phyloP scores from a whole-genome alignment of 2,113 vertebrate genomes.

The Catharus fuscescens region DNA sequence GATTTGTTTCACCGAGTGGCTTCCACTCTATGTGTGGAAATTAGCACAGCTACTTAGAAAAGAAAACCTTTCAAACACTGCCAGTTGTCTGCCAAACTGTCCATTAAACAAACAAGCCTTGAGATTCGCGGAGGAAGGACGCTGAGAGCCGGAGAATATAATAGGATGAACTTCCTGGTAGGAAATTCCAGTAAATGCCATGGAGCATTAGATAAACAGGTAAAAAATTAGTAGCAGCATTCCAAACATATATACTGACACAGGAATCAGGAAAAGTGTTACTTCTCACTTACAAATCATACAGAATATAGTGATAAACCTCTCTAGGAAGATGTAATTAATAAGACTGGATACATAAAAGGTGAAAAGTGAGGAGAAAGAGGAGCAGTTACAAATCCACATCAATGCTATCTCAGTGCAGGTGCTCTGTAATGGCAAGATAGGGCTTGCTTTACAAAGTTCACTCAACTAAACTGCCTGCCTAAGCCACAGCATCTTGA shows the following conservation, averaged over 20 bases:
- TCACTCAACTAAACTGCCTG: background rate
- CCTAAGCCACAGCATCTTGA: background rate
- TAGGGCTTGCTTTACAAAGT: background rate
- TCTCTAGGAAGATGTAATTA: background rate
- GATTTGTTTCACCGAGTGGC: background rate
- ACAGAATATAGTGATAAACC: background rate
- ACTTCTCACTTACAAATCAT: background rate
- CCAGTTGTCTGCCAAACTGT: background rate
- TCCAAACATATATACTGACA: background rate
- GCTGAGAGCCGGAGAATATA: background rate
- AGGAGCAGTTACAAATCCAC: background rate
- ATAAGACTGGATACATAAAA: background rate
- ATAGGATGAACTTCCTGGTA: background rate
- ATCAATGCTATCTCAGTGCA: background rate
- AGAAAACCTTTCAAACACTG: background rate
- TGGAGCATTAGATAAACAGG: background rate
- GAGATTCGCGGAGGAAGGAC: background rate
- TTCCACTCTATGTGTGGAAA: background rate
- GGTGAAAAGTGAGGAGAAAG: background rate
- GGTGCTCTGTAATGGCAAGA: background rate
- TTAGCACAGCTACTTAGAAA: background rate
- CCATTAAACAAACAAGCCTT: background rate
- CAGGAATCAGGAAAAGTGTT: background rate
- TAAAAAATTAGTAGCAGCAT: background rate
- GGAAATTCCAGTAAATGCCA: slow-evolving; percentile 13